Base-by-base conservation (phyloP, 2,797 vertebrate species). In the Epinephelus awoara region DNA sequence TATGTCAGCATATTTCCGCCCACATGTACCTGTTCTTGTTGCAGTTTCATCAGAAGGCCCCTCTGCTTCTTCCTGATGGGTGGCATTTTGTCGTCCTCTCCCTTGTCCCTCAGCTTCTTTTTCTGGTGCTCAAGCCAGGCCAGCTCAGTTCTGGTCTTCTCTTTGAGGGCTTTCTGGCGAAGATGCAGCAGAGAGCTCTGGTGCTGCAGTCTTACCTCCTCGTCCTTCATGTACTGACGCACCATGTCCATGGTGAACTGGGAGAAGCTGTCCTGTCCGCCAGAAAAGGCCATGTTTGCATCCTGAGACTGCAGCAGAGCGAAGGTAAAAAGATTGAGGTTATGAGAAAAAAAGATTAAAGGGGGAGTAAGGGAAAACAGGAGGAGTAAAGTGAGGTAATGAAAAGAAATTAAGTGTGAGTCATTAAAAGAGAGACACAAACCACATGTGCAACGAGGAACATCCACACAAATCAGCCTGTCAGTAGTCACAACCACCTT, bases 181-280 rank as follows among this genome's bases (percentile, higher is more conserved):
- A 99, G 97, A 23, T 93, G 96, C 77, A 99, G 95, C 34, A 99
- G 93, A 0, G 98, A 98, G 79, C 96, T 97, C 85, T 99, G 98
- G 88, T 99, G 98, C 88, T 97, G 97, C 17, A 98, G 96, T 29
- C 98, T 91, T 76, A 99, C 96, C 77, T 99, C 98, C 80, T 99
- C 98, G 57, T 99, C 98, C 72, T 97, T 98, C 98, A 99, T 99
- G 87, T 99, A 98, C 82, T 99, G 98, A 6, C 96, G 96, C 29
- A 99, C 98, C 97, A 99, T 98, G 85, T 98, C 97, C 97, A 99
- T 98, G 3, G 98, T 99, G 89, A 99, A 99, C 82, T 97, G 97
- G 27, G 97, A 98, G 89, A 99, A 99, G 90, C 97, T 98, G 58
- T 98, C 96, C 75, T 99, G 97, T 2, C 96, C 98, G 29, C 96